Percentiles rank a stretch among this genome's conserved stretches.
Conservation (phyloP, 2,888 invertebrate species). For the Thysanoteuthis rhombus region DNA sequence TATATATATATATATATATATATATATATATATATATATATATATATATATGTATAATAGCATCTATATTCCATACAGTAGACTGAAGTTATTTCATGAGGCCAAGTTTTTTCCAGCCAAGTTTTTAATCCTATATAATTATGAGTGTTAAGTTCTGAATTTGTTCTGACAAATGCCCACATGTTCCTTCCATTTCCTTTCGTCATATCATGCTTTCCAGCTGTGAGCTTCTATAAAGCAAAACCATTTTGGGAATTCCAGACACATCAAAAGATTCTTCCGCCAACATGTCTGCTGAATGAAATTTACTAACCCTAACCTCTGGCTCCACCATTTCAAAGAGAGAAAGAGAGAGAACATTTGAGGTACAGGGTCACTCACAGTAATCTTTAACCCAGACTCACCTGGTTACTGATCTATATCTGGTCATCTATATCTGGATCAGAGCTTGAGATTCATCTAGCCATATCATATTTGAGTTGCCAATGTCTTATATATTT, state of each 20-base stretch:
- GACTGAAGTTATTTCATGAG: no score
- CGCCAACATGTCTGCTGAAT: neutral
- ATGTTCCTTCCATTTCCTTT: neutral
- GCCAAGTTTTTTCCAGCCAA: no score
- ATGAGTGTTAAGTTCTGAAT: neutral
- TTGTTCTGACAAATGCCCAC: neutral
- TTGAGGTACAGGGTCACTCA: neutral
- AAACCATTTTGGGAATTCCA: neutral
- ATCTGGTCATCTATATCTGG: neutral
- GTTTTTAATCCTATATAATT: no score
- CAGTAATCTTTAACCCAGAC: neutral
- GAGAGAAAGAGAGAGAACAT: neutral
- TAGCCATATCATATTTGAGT: neutral
- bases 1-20: no score
- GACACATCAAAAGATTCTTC: slow-evolving; percentile 12
- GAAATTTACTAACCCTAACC: neutral
- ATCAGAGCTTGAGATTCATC: neutral
- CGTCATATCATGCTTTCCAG: neutral
- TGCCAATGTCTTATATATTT: no score
- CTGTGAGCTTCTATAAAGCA: neutral
- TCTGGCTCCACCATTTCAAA: neutral
- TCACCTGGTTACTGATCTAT: neutral
- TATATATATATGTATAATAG: no score
- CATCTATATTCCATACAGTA: no score
- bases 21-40: no score